Evolutionary conservation across 2,113 vertebrate genomes (phyloP).

Genomic region (Hippocampus mohnikei): DNA sequence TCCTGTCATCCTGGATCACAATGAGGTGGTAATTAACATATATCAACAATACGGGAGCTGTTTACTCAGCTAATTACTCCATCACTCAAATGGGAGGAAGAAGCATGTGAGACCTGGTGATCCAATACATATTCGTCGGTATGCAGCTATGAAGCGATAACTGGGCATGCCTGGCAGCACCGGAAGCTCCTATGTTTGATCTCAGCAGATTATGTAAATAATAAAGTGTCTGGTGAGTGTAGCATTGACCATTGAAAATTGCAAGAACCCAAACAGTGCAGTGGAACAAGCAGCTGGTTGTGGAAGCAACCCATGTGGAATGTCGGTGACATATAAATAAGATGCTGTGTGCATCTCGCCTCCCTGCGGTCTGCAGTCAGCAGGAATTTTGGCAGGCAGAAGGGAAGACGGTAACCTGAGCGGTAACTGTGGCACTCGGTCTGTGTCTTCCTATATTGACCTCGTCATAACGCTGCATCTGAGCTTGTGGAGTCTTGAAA

Average conservation of each 20-base stretch:
- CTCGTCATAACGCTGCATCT: constrained; percentile 44
- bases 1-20: constrained; percentile 4
- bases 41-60: neutral
- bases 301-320: constrained; percentile 50
- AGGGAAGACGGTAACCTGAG: constrained; percentile 60
- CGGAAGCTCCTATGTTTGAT: neutral
- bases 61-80: neutral
- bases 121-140: neutral
- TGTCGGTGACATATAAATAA: constrained; percentile 10
- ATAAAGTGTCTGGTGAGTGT: neutral
- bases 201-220: neutral
- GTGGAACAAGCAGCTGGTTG: constrained; percentile 7
- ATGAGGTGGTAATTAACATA: neutral
- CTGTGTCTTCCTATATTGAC: constrained; percentile 14
- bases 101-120: neutral
- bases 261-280: constrained; percentile 1
- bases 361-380: constrained; percentile 42
- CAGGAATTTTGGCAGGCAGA: constrained; percentile 27
- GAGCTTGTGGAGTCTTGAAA: constrained; percentile 17
- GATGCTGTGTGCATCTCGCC: neutral
- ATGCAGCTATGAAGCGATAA: neutral
- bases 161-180: neutral
- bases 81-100: neutral
- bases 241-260: constrained; percentile 2
- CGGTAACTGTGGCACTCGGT: constrained; percentile 15